Evolutionary conservation across 2,888 invertebrate species (phyloP).

Genomic region (Hartigia nigra): DNA sequence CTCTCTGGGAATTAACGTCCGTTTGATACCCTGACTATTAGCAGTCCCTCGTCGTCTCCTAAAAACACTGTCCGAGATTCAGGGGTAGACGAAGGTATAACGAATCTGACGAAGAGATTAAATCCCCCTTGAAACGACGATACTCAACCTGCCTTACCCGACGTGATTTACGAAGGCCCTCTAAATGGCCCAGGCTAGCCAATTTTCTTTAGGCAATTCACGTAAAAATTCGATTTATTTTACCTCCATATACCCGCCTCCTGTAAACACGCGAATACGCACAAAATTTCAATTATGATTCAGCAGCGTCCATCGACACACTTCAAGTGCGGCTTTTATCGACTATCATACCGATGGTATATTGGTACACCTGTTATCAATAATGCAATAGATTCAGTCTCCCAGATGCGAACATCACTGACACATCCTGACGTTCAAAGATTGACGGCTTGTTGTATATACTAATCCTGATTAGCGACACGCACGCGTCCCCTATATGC

Average conservation of each 20-base stretch:
- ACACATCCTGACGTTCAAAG: constrained; percentile 35
- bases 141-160: not conserved
- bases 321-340: not conserved
- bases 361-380: not conserved
- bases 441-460: constrained; percentile 24
- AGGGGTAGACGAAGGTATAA: not conserved
- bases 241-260: not conserved
- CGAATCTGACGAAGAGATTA: not conserved
- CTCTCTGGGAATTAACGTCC: not conserved
- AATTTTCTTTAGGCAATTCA: not conserved
- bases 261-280: not conserved
- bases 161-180: not conserved
- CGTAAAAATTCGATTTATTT: not conserved
- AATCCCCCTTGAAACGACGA: not conserved
- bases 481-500: constrained; percentile 36
- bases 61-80: not conserved
- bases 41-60: not conserved
- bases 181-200: not conserved
- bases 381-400: not conserved
- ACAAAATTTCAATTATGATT: not conserved
- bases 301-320: not conserved
- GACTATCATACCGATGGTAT: not conserved
- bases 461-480: constrained; percentile 54
- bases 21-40: not conserved
- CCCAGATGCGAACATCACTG: not conserved